phyloP scores from a whole-genome alignment of 2,888 invertebrate species.

The Oligia latruncula region DNA sequence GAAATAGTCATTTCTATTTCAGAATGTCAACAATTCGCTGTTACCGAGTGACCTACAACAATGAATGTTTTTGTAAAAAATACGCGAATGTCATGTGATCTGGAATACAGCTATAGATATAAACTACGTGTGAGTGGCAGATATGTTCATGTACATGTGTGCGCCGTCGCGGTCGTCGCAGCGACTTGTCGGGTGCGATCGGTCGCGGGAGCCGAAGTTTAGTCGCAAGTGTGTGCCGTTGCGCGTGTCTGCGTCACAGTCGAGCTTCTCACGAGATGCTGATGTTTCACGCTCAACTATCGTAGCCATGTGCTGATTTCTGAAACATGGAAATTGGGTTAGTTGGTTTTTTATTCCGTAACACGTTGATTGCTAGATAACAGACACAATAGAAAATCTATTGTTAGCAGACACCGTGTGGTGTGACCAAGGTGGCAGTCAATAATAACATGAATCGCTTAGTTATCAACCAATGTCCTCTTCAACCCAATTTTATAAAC shows the following conservation, averaged over 20 bases:
- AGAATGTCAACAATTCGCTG: constrained; percentile 55
- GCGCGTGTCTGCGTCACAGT: constrained; percentile 76
- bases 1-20: constrained; percentile 58
- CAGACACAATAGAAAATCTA: too few species aligned
- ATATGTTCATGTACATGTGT: constrained; percentile 89
- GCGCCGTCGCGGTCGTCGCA: constrained; percentile 82
- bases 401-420: too few species aligned
- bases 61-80: constrained; percentile 33
- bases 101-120: constrained; percentile 42
- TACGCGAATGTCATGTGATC: constrained; percentile 41
- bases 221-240: constrained; percentile 82
- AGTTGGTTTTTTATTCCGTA: constrained; percentile 3
- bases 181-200: constrained; percentile 66
- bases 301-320: constrained; percentile 87
- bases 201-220: constrained; percentile 79
- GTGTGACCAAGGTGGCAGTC: too few species aligned
- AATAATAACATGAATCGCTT: not conserved
- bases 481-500: not conserved
- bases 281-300: constrained; percentile 86
- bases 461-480: not conserved
- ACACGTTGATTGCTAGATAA: too few species aligned
- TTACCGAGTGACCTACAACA: constrained; percentile 44
- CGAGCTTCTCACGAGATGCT: constrained; percentile 82
- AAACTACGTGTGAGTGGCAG: constrained; percentile 82
- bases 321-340: constrained; percentile 57